Evolutionary conservation across 2,797 vertebrate genomes (phyloP).

Genomic region (Spondyliosoma cantharus): DNA sequence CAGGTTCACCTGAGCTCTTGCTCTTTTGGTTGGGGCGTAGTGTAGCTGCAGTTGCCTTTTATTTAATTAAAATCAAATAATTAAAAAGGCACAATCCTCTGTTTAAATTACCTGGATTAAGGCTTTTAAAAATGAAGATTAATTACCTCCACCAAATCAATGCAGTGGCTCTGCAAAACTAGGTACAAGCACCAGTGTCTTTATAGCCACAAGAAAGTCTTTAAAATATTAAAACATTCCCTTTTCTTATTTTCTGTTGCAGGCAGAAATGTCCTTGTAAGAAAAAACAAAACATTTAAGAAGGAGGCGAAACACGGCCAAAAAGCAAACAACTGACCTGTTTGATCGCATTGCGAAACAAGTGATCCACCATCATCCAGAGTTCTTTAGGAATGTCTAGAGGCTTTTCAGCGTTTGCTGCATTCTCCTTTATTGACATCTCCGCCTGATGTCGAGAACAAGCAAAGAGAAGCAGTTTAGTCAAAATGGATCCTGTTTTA

Average conservation of each 20-base stretch:
- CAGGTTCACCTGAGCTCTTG: not conserved
- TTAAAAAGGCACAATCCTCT: not conserved
- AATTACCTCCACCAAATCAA: slow-evolving; percentile 18
- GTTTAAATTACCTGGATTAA: slow-evolving; percentile 8
- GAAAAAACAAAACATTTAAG: not conserved
- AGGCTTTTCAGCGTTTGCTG: slow-evolving; percentile 82
- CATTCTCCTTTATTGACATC: slow-evolving; percentile 73
- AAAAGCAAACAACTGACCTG: slow-evolving; percentile 84
- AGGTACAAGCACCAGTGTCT: not conserved
- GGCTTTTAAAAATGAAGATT: slow-evolving; percentile 3
- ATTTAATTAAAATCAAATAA: slow-evolving; percentile 5
- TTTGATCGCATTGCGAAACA: slow-evolving; percentile 90
- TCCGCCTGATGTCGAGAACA: slow-evolving; percentile 77
- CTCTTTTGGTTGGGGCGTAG: not conserved
- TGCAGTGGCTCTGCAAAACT: not conserved
- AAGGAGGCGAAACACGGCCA: slow-evolving; percentile 1
- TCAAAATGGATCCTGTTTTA: slow-evolving; percentile 11
- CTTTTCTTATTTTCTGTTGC: slow-evolving; percentile 14
- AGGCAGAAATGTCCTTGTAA: not conserved
- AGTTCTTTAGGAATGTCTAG: slow-evolving; percentile 96
- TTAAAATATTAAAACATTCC: not conserved
- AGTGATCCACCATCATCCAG: slow-evolving; percentile 97
- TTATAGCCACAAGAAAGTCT: not conserved
- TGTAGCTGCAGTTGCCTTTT: not conserved
- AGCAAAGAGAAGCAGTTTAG: slow-evolving; percentile 19